These are phyloP conservation scores for Plectrocnemia conspersa DNA, from an alignment of 1,140 invertebrate genomes.

Conservation along the genomic window DNA sequence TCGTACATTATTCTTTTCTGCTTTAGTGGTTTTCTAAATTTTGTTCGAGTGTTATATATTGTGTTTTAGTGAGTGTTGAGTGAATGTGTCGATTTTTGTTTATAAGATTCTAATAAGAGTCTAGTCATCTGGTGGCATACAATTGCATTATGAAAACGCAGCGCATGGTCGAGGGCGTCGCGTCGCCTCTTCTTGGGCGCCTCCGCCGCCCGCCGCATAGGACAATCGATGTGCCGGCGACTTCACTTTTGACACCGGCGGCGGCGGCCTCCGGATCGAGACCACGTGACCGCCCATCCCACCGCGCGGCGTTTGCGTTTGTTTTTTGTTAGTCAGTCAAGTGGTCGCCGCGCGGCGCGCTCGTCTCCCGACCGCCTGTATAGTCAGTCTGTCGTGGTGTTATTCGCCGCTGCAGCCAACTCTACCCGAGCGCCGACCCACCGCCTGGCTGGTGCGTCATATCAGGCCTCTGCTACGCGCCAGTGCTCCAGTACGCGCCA, in stretches of 20 bases:
- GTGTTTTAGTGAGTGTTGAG: too few species aligned
- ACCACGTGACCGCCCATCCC: constrained; percentile 21
- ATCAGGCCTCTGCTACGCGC: neutral
- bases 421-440: neutral
- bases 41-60: too few species aligned
- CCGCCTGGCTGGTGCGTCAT: neutral
- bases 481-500: neutral
- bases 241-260: neutral
- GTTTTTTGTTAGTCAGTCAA: constrained; percentile 18
- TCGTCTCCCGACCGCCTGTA: neutral
- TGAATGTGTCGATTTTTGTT: neutral
- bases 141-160: too few species aligned
- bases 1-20: too few species aligned
- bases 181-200: too few species aligned
- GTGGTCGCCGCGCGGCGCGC: constrained; percentile 3
- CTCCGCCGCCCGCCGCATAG: too few species aligned
- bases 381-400: neutral
- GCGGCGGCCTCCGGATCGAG: neutral
- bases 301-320: constrained; percentile 9
- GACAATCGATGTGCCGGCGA: neutral
- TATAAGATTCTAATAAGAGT: too few species aligned
- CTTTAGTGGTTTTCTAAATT: too few species aligned
- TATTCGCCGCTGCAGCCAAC: neutral
- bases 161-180: neutral
- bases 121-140: too few species aligned